phyloP scores from a whole-genome alignment of 2,888 invertebrate species.

The Poecilus cupreus region DNA sequence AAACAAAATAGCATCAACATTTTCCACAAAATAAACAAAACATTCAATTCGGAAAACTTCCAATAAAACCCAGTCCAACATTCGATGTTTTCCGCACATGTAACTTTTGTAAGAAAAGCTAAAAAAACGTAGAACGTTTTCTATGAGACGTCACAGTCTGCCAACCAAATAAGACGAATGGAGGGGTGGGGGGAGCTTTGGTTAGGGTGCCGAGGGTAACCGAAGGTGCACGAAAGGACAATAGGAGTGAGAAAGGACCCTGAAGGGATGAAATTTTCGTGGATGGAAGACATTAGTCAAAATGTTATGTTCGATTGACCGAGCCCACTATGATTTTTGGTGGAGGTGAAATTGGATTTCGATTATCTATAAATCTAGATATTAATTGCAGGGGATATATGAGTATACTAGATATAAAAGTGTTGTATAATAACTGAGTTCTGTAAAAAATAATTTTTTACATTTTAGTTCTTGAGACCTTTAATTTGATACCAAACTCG shows the following conservation, averaged over 20 bases:
- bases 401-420: no score
- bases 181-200: neutral
- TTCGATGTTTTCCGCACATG: neutral
- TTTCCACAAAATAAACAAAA: slow-evolving; percentile 16
- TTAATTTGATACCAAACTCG: no score
- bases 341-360: no score
- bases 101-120: neutral
- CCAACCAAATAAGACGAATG: neutral
- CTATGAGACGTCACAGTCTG: neutral
- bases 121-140: neutral
- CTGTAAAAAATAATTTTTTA: no score
- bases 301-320: neutral
- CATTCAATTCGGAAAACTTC: neutral
- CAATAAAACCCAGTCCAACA: neutral
- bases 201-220: neutral
- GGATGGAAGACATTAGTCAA: neutral
- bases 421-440: no score
- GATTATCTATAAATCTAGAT: no score
- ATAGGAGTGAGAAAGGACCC: no score
- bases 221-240: no score
- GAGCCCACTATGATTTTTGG: neutral
- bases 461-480: no score
- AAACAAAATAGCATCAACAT: neutral
- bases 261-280: neutral
- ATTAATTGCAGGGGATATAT: no score